These are phyloP conservation scores for Dreissena rostriformis DNA, from an alignment of 1,140 invertebrate genomes.

Conservation along the genomic window DNA sequence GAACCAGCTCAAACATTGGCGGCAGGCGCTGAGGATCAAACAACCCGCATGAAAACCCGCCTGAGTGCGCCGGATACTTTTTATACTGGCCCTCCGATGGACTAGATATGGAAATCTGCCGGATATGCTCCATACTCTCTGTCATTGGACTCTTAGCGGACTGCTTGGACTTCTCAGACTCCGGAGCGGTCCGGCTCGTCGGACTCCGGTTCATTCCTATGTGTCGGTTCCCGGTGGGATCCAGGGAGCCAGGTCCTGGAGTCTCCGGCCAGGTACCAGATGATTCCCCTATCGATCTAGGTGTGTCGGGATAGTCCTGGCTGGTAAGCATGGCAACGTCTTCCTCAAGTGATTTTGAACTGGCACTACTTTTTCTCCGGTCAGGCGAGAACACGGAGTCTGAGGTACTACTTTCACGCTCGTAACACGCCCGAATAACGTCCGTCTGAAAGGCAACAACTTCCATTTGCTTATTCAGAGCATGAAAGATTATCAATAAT, in stretches of 20 bases:
- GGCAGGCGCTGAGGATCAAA: slow-evolving; percentile 37
- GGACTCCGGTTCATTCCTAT: slow-evolving; percentile 14
- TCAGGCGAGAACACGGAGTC: slow-evolving; percentile 55
- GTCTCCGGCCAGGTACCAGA: slow-evolving; percentile 26
- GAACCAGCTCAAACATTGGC: slow-evolving; percentile 38
- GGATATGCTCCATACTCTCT: slow-evolving; percentile 38
- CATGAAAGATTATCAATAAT: too few species aligned
- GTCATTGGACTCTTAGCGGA: slow-evolving; percentile 42
- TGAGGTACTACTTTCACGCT: slow-evolving; percentile 47
- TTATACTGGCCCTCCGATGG: slow-evolving; percentile 52
- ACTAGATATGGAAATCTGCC: slow-evolving; percentile 51
- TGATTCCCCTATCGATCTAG: slow-evolving; percentile 36
- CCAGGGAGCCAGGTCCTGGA: not conserved
- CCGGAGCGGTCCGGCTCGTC: not conserved
- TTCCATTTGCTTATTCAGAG: not conserved
- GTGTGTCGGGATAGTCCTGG: slow-evolving; percentile 48
- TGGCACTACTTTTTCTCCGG: slow-evolving; percentile 46
- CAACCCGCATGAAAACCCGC: not conserved
- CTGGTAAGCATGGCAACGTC: slow-evolving; percentile 43
- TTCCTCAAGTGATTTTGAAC: slow-evolving; percentile 47
- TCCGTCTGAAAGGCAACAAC: slow-evolving; percentile 33
- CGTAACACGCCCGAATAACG: slow-evolving; percentile 21
- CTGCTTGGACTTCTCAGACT: slow-evolving; percentile 36
- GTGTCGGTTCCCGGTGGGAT: slow-evolving; percentile 7
- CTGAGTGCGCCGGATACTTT: slow-evolving; percentile 15